Conservation (phyloP, 2,888 invertebrate genomes). For the Anthoptus insignis region DNA sequence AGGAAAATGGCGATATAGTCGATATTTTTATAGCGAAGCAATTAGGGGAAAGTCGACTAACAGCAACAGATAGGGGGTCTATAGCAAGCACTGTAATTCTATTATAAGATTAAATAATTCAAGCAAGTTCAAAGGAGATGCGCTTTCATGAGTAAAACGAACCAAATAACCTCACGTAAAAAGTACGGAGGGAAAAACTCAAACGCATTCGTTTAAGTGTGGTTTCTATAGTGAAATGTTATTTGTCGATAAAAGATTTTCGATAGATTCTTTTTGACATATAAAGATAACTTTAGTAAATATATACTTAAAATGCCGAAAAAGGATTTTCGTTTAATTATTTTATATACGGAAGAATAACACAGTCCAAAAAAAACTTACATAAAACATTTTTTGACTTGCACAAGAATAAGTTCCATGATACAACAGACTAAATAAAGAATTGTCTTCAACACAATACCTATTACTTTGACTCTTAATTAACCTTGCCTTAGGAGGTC, state of each 20-base stretch:
- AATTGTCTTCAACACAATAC: too few relatives aligned
- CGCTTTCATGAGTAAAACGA: slow-evolving; percentile 80
- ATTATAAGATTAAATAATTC: slow-evolving; percentile 86
- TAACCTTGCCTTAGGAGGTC: too few relatives aligned
- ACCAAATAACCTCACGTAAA: slow-evolving; percentile 73
- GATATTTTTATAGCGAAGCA: slow-evolving; percentile 73
- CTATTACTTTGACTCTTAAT: too few relatives aligned
- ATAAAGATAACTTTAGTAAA: too few relatives aligned
- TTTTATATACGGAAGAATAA: too few relatives aligned
- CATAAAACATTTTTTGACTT: too few relatives aligned
- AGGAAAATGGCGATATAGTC: slow-evolving; percentile 16
- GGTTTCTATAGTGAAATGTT: slow-evolving; percentile 45
- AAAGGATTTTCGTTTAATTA: too few relatives aligned
- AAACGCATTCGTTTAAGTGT: slow-evolving; percentile 65
- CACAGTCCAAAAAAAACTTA: too few relatives aligned
- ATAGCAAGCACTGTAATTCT: slow-evolving; percentile 76
- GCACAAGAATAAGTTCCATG: too few relatives aligned
- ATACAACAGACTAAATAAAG: too few relatives aligned
- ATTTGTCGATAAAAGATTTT: slow-evolving; percentile 49
- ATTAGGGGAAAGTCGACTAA: slow-evolving; percentile 67
- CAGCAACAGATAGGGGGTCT: slow-evolving; percentile 73
- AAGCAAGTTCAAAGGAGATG: slow-evolving; percentile 83
- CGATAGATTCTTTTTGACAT: background rate
- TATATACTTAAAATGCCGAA: too few relatives aligned
- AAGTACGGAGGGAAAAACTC: slow-evolving; percentile 66